These are phyloP conservation scores for Pogonomyrmex barbatus DNA, from an alignment of 1,140 invertebrate genomes.

Conservation along the genomic window DNA sequence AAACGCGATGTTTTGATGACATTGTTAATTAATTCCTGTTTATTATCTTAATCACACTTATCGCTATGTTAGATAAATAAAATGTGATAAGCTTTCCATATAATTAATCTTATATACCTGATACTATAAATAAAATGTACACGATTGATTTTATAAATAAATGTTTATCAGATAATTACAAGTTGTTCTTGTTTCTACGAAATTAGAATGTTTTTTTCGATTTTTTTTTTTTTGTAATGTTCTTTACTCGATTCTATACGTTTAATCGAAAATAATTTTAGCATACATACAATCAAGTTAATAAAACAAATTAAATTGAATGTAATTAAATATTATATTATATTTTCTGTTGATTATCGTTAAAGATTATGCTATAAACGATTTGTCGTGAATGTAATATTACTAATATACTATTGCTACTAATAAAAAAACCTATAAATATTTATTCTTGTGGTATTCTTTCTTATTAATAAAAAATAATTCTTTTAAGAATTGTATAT, in stretches of 20 bases:
- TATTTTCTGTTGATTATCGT: no score
- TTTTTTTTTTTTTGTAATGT: background rate
- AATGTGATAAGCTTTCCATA: background rate
- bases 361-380: no score
- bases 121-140: background rate
- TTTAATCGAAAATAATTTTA: background rate
- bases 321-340: no score
- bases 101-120: background rate
- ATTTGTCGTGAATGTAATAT: no score
- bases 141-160: background rate
- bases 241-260: background rate
- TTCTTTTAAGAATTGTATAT: background rate
- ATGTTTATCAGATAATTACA: background rate
- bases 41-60: conserved; percentile 16
- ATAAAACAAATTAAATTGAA: conserved; percentile 6
- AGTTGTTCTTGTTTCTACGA: background rate
- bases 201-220: background rate
- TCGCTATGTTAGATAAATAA: conserved; percentile 20
- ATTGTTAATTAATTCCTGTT: conserved; percentile 21
- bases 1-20: conserved; percentile 1
- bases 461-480: background rate
- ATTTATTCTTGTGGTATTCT: background rate
- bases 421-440: background rate
- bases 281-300: background rate
- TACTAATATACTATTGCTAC: background rate